Conservation (phyloP, 2,888 invertebrate species). For the Quadroppia sp. region DNA sequence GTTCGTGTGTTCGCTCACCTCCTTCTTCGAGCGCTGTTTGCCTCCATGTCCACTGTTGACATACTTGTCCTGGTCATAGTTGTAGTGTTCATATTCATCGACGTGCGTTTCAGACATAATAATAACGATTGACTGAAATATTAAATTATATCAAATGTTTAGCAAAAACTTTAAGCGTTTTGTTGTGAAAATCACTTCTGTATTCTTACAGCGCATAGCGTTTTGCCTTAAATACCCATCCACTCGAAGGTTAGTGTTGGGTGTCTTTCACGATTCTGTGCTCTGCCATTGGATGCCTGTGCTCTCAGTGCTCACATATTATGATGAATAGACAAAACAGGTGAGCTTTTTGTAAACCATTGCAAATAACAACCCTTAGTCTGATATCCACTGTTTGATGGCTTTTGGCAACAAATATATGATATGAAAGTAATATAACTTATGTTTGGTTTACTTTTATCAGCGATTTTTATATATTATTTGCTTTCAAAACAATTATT, state of each 20-base stretch:
- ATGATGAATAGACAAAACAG: neutral
- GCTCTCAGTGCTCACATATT: neutral
- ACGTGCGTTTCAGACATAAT: constrained; percentile 42
- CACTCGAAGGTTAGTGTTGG: constrained; percentile 3
- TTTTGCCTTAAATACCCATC: neutral
- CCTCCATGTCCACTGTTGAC: constrained; percentile 81
- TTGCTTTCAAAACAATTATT: no score
- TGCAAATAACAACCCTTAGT: constrained; percentile 10
- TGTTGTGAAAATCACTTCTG: neutral
- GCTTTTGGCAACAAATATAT: no score
- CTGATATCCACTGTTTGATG: constrained; percentile 1
- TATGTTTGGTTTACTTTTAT: no score
- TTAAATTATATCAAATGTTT: no score
- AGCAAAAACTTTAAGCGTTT: neutral
- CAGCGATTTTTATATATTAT: no score
- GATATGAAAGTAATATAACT: no score
- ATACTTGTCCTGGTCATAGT: constrained; percentile 86
- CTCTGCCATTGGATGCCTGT: neutral
- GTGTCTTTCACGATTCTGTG: neutral
- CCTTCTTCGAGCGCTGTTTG: constrained; percentile 83
- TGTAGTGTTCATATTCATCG: constrained; percentile 79
- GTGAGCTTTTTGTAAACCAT: neutral
- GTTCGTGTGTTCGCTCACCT: constrained; percentile 81
- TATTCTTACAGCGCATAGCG: neutral
- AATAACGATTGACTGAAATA: neutral